Evolutionary conservation across 1,140 invertebrate species (phyloP), one percentile per base, ranked within the genome.

Genomic region (Cotesia chilonis): DNA sequence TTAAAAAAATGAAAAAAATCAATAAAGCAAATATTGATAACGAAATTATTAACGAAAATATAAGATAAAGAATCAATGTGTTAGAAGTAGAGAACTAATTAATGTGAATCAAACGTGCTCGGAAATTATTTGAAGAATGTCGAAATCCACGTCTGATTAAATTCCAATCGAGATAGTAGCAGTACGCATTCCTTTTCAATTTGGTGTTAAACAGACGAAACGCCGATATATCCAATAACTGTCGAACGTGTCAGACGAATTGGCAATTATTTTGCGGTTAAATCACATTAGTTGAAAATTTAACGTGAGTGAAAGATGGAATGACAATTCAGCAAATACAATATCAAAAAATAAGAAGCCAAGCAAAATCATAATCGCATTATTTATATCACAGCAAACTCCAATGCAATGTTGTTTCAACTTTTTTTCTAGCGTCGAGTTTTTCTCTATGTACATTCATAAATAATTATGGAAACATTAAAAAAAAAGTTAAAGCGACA

Each of bases 251-350:
- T 57, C 54, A 20, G 54, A 14, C 54, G 54, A 57, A 57, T 20
- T 17, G 17, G 54, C 54, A 57, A 57, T 57, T 57, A 57, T 57
- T 57, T 57, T 57, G 54, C 12, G 54, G 54, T 57, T 57, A 57
- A 57, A 57, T 57, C 17, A 17, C n/a, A 57, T 57, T 57, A 57
- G 17, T 57, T 57, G 54, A 57, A 57, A 57, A 57, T 57, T 57
- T 57, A 2, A 57, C n/a, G 54, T 57, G 54, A 20, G 17, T 57
- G 54, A 57, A 14, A 4, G 54, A 47, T 47, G 5, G 54, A 57
- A 17, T 4, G 12, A 57, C 17, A 14, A 57, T 57, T 57, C 7
- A 57, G n/a, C 10, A 57, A 57, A 57, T 57, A 57, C 10, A 17
- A 14, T 14, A 14, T 17, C 10, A 57, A 57, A 17, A 57, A 12